Percentiles rank a stretch among this genome's conserved stretches.
Evolutionary conservation across 2,888 invertebrate genomes (phyloP).

Genomic region (Dasypolia templi): DNA sequence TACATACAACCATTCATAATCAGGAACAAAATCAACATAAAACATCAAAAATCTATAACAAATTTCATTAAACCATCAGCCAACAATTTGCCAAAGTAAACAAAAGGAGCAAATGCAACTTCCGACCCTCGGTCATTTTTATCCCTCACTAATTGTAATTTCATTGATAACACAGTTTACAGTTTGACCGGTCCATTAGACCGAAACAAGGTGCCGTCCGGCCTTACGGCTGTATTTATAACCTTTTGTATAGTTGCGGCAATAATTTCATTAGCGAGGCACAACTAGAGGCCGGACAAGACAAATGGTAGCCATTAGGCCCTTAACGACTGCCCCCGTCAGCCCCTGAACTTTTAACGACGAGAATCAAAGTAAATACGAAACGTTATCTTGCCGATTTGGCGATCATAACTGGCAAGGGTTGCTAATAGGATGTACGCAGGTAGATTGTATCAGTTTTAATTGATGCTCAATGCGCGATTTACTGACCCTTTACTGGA

Average conservation of each 20-base stretch:
- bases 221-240: constrained; percentile 89
- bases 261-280: constrained; percentile 91
- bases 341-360: constrained; percentile 90
- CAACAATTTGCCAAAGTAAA: constrained; percentile 75
- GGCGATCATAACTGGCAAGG: constrained; percentile 88
- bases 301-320: constrained; percentile 91
- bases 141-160: constrained; percentile 89
- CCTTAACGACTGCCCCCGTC: constrained; percentile 89
- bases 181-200: constrained; percentile 91
- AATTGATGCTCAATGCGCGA: constrained; percentile 73
- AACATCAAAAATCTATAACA: constrained; percentile 39
- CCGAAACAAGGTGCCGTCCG: constrained; percentile 89
- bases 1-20: background rate
- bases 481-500: constrained; percentile 67
- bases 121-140: constrained; percentile 88
- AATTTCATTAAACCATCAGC: constrained; percentile 53
- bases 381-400: constrained; percentile 89
- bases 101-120: constrained; percentile 81
- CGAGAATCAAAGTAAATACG: constrained; percentile 91
- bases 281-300: constrained; percentile 90
- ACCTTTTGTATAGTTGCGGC: constrained; percentile 90
- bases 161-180: constrained; percentile 91
- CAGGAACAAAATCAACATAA: background rate
- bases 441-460: constrained; percentile 77
- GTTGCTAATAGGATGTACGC: constrained; percentile 84